Evolutionary conservation across 37 sponge, comb jelly and placozoan species (phyloP).

Genomic region (Theonella swinhoei): DNA sequence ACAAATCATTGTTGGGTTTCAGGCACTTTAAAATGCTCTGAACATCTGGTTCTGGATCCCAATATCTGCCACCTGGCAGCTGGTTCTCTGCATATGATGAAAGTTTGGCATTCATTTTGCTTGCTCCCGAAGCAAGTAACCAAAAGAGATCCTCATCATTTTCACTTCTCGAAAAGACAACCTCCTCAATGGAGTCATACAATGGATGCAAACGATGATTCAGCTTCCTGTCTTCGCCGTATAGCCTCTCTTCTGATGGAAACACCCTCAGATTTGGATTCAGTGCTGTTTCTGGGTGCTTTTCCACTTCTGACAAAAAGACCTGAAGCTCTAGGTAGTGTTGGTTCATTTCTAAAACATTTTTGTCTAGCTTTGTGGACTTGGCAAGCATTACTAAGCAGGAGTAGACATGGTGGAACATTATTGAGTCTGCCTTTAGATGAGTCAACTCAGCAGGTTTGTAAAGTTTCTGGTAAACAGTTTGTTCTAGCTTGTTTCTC

Average conservation of each 20-base stretch:
- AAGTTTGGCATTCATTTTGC: conserved; percentile 13
- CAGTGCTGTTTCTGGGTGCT: background rate
- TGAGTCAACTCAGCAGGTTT: background rate
- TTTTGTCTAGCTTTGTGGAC: background rate
- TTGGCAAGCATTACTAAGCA: conserved; percentile 2
- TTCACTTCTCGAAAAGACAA: background rate
- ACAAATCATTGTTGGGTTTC: conserved; percentile 41
- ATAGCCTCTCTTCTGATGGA: background rate
- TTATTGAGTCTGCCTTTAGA: background rate
- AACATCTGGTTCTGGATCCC: conserved; percentile 15
- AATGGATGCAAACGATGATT: background rate
- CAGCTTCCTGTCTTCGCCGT: background rate
- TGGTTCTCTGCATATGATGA: conserved; percentile 17
- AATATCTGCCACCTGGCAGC: conserved; percentile 34
- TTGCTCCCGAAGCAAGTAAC: conserved; percentile 11
- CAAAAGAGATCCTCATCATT: background rate
- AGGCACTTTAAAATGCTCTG: background rate
- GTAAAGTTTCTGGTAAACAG: conserved; percentile 14
- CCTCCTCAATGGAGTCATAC: background rate
- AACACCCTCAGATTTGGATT: background rate
- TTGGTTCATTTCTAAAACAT: background rate
- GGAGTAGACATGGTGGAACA: conserved; percentile 10
- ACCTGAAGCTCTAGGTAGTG: conserved; percentile 22
- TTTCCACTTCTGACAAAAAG: background rate
- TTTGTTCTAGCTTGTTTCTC: background rate